Evolutionary conservation across 2,888 invertebrate species (phyloP).

Genomic region (Thymelicus lineola): DNA sequence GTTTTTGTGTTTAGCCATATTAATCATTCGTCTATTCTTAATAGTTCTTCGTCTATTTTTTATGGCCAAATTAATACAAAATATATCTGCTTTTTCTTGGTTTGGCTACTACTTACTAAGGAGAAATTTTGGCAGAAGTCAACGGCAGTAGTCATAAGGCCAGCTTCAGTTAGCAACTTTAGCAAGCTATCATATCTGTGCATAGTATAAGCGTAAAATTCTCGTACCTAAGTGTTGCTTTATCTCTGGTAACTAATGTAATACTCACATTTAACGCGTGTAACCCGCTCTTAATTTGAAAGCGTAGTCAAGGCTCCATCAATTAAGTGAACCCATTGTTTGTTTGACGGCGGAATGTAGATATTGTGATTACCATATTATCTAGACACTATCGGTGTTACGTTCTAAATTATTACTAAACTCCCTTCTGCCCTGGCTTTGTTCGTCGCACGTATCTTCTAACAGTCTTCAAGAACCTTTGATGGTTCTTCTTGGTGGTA

Average conservation of each 20-base stretch:
- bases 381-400: not conserved
- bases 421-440: not conserved
- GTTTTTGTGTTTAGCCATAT: too few relatives aligned
- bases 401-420: not conserved
- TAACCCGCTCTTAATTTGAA: constrained; percentile 3
- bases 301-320: constrained; percentile 10
- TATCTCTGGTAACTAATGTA: not conserved
- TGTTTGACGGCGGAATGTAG: not conserved
- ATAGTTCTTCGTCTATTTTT: too few relatives aligned
- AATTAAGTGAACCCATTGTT: constrained; percentile 7
- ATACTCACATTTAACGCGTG: constrained; percentile 2
- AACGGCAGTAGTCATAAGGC: too few relatives aligned
- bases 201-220: not conserved
- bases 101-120: too few relatives aligned
- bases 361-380: not conserved
- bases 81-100: too few relatives aligned
- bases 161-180: too few relatives aligned
- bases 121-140: too few relatives aligned
- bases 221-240: not conserved
- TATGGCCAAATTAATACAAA: too few relatives aligned
- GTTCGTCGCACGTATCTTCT: not conserved
- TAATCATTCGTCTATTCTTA: too few relatives aligned
- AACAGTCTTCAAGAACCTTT: too few relatives aligned
- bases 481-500: too few relatives aligned
- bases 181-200: too few relatives aligned